These are phyloP conservation scores for Corythornis cristatus DNA, from an alignment of 2,113 vertebrate species.

Conservation along the genomic window DNA sequence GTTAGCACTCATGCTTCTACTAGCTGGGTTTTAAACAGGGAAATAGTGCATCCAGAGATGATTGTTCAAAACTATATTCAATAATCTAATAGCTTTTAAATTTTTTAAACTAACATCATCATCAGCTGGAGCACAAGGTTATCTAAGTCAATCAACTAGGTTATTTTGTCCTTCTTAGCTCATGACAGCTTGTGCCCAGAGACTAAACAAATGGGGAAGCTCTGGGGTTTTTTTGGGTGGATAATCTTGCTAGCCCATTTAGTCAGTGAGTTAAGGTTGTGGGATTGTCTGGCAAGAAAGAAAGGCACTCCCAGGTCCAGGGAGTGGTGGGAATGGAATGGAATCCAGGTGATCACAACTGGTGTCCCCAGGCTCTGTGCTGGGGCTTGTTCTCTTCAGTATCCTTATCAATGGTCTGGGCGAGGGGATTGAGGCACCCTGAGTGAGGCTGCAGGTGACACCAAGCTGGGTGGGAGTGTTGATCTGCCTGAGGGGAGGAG, in stretches of 20 bases:
- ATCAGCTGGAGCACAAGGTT: constrained; percentile 42
- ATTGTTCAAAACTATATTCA: constrained; percentile 68
- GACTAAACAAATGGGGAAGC: background rate
- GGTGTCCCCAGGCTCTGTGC: too few relatives aligned
- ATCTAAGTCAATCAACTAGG: background rate
- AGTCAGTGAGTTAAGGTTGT: background rate
- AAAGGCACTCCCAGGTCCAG: background rate
- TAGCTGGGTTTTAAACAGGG: constrained; percentile 50
- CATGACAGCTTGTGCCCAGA: background rate
- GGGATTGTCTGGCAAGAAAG: background rate
- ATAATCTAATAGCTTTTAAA: constrained; percentile 69
- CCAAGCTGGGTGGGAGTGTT: too few relatives aligned
- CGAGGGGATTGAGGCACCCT: too few relatives aligned
- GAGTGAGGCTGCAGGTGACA: too few relatives aligned
- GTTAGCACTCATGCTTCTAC: constrained; percentile 43
- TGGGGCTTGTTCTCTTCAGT: too few relatives aligned
- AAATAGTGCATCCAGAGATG: constrained; percentile 60
- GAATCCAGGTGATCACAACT: too few relatives aligned
- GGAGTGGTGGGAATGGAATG: too few relatives aligned
- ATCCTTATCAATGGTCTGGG: too few relatives aligned
- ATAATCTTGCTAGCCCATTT: background rate
- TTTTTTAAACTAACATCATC: constrained; percentile 58
- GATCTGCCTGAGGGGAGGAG: too few relatives aligned
- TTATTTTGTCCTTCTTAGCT: background rate
- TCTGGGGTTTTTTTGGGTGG: background rate